Conservation (phyloP, 2,113 vertebrate genomes). For the Platanista minor region DNA sequence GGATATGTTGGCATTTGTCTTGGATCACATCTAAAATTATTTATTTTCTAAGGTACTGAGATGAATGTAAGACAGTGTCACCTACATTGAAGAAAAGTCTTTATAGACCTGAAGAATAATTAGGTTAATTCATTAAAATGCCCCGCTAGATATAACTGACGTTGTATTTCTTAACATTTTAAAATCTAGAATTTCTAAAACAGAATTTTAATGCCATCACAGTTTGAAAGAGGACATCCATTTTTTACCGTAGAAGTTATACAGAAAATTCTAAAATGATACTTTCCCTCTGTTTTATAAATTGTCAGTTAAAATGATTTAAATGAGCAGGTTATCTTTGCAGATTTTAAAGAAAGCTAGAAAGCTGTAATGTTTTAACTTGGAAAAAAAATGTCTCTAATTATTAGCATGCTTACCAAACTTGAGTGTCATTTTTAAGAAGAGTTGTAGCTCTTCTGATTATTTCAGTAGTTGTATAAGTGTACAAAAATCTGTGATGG, state of each 20-base stretch:
- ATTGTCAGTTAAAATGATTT: constrained; percentile 21
- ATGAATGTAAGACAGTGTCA: not conserved
- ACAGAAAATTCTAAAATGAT: constrained; percentile 38
- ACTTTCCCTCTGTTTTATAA: constrained; percentile 21
- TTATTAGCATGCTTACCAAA: constrained; percentile 30
- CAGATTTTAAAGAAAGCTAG: constrained; percentile 20
- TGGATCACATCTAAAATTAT: not conserved
- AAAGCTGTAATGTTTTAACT: not conserved
- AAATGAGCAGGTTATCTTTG: constrained; percentile 15
- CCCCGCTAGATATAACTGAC: not conserved
- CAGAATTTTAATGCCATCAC: constrained; percentile 22
- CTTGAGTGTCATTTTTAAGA: constrained; percentile 22
- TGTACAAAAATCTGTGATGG: constrained; percentile 16
- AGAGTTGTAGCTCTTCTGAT: not conserved
- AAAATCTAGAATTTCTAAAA: constrained; percentile 51
- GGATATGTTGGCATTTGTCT: constrained; percentile 8
- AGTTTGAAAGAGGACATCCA: constrained; percentile 26
- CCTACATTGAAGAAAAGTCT: not conserved
- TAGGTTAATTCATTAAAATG: constrained; percentile 6
- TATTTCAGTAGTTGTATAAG: not conserved
- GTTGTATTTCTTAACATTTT: constrained; percentile 29
- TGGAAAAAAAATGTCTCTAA: constrained; percentile 10
- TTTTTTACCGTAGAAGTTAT: constrained; percentile 45
- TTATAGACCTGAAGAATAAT: not conserved
- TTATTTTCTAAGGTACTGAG: constrained; percentile 6